These are phyloP conservation scores for Myotis vivesi DNA, from an alignment of 2,797 vertebrate species.

Conservation along the genomic window DNA sequence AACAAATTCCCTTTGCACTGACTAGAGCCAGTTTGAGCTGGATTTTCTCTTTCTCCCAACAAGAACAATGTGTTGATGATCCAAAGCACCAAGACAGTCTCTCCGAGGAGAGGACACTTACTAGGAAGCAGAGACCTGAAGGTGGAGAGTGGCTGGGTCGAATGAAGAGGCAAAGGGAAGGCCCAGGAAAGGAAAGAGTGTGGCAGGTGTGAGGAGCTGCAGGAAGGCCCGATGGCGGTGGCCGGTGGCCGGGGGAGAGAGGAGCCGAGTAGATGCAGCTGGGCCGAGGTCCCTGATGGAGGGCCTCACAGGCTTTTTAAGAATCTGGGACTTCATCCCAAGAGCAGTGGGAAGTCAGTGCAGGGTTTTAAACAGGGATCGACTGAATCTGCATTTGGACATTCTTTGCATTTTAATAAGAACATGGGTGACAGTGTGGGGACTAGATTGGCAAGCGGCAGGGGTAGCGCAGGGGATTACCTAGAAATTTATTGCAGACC, in stretches of 20 bases:
- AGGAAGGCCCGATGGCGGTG: not conserved
- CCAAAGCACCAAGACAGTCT: not conserved
- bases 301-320: not conserved
- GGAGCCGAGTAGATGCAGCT: not conserved
- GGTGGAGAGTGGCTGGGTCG: not conserved
- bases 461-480: not conserved
- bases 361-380: not conserved
- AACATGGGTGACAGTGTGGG: not conserved
- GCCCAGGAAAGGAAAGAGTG: not conserved
- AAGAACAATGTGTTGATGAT: not conserved
- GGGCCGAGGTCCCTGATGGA: not conserved
- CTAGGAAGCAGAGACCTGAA: not conserved
- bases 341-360: not conserved
- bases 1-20: not conserved
- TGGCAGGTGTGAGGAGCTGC: not conserved
- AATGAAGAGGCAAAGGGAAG: not conserved
- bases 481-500: not conserved
- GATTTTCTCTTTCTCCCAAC: not conserved
- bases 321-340: not conserved
- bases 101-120: not conserved
- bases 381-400: not conserved
- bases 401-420: not conserved
- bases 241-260: not conserved
- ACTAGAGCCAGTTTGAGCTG: not conserved
- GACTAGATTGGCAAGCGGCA: not conserved